A percentile compares a stretch with the other conserved stretches of the same genome.
phyloP scores from a whole-genome alignment of 1,140 invertebrate species.

The Mycetomoellerius zeteki region DNA sequence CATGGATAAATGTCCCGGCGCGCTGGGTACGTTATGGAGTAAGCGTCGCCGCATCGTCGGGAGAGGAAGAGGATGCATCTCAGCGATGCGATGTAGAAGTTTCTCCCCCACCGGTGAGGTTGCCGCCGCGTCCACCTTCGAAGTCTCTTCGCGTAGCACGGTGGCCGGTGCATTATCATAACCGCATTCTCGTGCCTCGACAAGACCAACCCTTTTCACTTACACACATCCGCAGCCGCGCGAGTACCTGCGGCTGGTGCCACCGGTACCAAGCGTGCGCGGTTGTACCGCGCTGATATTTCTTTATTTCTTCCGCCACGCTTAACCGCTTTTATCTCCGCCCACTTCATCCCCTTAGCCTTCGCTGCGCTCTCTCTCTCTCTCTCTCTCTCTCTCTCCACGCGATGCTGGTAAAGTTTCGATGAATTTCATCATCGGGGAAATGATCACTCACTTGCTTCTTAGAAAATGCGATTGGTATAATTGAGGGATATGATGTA shows the following conservation, averaged over 20 bases:
- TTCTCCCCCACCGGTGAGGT: conserved; percentile 14
- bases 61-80: conserved; percentile 22
- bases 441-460: neutral
- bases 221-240: conserved; percentile 62
- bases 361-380: neutral
- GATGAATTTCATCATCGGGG: neutral
- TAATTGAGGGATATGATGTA: conserved; percentile 31
- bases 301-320: conserved; percentile 68
- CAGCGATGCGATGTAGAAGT: conserved; percentile 22
- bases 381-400: neutral
- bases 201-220: conserved; percentile 81
- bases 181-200: conserved; percentile 84
- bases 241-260: conserved; percentile 23
- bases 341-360: neutral
- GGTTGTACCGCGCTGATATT: conserved; percentile 58
- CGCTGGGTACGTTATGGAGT: conserved; percentile 66
- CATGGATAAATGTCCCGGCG: conserved; percentile 64
- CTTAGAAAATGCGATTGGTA: conserved; percentile 13
- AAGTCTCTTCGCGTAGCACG: conserved; percentile 83
- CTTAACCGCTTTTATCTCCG: conserved; percentile 25
- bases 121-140: conserved; percentile 64
- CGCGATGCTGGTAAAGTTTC: neutral
- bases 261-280: conserved; percentile 23
- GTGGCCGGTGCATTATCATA: conserved; percentile 86
- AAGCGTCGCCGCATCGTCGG: neutral